Percentiles rank a stretch among this genome's conserved stretches.
Conservation (phyloP, 2,888 invertebrate species). For the Aspidiotus rigidus region DNA sequence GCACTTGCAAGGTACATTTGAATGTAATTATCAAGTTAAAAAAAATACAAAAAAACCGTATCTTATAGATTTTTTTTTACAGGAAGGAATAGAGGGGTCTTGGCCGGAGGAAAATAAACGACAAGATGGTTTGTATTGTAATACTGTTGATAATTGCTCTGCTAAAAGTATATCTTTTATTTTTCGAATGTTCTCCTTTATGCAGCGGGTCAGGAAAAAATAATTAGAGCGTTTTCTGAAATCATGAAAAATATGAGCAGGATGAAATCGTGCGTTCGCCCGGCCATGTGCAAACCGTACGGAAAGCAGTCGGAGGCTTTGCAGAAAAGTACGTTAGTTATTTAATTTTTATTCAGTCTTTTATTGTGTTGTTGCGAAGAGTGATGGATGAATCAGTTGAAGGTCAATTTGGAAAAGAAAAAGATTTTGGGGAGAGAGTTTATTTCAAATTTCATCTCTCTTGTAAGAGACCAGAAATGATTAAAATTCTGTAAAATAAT, state of each 20-base stretch:
- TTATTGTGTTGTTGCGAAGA: too few relatives aligned
- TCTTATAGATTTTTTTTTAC: conserved; percentile 1
- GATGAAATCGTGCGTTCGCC: conserved; percentile 79
- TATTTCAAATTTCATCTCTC: too few relatives aligned
- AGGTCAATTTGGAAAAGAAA: too few relatives aligned
- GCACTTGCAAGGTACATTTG: conserved; percentile 27
- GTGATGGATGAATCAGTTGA: too few relatives aligned
- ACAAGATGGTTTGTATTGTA: conserved; percentile 26
- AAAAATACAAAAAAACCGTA: too few relatives aligned
- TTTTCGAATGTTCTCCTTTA: conserved; percentile 15
- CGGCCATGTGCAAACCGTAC: conserved; percentile 83
- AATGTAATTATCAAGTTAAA: too few relatives aligned
- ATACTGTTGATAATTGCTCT: background rate
- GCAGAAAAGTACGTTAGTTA: conserved; percentile 59
- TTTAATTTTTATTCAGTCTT: too few relatives aligned
- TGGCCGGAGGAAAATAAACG: conserved; percentile 29
- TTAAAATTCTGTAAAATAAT: too few relatives aligned
- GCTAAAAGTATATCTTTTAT: background rate
- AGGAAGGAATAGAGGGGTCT: conserved; percentile 25
- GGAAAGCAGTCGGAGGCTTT: conserved; percentile 81
- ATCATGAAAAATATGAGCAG: conserved; percentile 79
- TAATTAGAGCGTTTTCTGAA: conserved; percentile 73
- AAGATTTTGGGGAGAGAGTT: too few relatives aligned
- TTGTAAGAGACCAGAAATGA: too few relatives aligned
- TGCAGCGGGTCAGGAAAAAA: conserved; percentile 64